Evolutionary conservation across 2,888 invertebrate species (phyloP).

Genomic region (Troides helena): DNA sequence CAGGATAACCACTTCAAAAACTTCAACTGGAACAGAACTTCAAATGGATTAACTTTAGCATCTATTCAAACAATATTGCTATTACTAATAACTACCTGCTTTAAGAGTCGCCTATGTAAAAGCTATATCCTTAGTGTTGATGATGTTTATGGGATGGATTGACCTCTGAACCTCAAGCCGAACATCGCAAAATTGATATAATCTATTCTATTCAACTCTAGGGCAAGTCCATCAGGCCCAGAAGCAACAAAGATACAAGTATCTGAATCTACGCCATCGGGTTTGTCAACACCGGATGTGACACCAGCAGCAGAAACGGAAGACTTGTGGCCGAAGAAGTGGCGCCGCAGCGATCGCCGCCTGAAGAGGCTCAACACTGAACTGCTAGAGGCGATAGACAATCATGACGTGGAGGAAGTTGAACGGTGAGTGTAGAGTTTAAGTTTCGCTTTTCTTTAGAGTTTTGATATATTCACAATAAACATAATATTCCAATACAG

Average conservation of each 20-base stretch:
- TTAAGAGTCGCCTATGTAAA: too few relatives aligned
- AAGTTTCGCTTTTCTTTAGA: neutral
- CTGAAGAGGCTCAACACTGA: conserved; percentile 73
- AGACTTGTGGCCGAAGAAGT: conserved; percentile 48
- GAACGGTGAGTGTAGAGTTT: conserved; percentile 48
- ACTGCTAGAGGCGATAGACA: conserved; percentile 67
- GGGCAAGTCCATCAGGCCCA: conserved; percentile 15
- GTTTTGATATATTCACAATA: neutral
- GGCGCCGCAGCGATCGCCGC: conserved; percentile 63
- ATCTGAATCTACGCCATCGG: conserved; percentile 46
- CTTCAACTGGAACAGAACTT: too few relatives aligned
- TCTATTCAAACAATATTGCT: too few relatives aligned
- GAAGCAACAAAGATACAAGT: conserved; percentile 34
- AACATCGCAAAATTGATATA: too few relatives aligned
- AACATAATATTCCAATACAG: neutral
- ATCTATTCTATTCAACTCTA: neutral
- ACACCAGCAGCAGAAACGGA: conserved; percentile 49
- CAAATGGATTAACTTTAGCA: too few relatives aligned
- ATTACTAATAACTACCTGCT: too few relatives aligned
- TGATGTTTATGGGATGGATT: too few relatives aligned
- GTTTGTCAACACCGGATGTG: conserved; percentile 56
- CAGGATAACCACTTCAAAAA: too few relatives aligned
- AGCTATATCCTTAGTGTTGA: too few relatives aligned
- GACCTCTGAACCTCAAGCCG: too few relatives aligned
- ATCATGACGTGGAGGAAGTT: conserved; percentile 58